phyloP scores from a whole-genome alignment of 2,113 vertebrate species.

The Albula glossodonta region DNA sequence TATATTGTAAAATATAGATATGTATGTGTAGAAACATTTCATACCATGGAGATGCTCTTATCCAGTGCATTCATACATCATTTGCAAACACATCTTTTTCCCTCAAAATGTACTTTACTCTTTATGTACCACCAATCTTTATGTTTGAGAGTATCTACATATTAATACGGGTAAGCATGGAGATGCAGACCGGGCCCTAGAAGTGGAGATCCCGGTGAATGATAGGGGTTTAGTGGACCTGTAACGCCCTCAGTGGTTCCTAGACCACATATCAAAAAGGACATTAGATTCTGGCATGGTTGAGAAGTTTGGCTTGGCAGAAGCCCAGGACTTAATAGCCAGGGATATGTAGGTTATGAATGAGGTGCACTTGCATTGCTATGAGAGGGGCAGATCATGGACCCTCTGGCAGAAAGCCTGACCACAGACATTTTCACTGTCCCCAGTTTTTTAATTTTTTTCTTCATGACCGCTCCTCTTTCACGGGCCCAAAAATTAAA shows the following conservation, averaged over 20 bases:
- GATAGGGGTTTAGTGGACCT: slow-evolving; percentile 74
- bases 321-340: slow-evolving; percentile 69
- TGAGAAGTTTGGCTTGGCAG: slow-evolving; percentile 74
- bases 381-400: slow-evolving; percentile 32
- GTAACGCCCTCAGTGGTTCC: slow-evolving; percentile 64
- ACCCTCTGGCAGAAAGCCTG: slow-evolving; percentile 47
- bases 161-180: slow-evolving; percentile 31
- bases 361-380: slow-evolving; percentile 54
- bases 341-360: slow-evolving; percentile 56
- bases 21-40: too few species aligned
- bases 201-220: slow-evolving; percentile 54
- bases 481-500: slow-evolving; percentile 27
- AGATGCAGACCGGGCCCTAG: neutral
- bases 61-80: neutral
- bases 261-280: slow-evolving; percentile 71
- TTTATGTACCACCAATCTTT: neutral
- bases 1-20: too few species aligned
- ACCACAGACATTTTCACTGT: slow-evolving; percentile 46
- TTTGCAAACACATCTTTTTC: neutral
- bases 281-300: slow-evolving; percentile 73
- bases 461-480: slow-evolving; percentile 16
- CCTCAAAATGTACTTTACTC: neutral
- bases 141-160: slow-evolving; percentile 31
- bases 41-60: too few species aligned
- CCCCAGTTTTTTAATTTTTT: neutral